Evolutionary conservation across 2,888 invertebrate species (phyloP).

Genomic region (Macrosoma leucophasiata): DNA sequence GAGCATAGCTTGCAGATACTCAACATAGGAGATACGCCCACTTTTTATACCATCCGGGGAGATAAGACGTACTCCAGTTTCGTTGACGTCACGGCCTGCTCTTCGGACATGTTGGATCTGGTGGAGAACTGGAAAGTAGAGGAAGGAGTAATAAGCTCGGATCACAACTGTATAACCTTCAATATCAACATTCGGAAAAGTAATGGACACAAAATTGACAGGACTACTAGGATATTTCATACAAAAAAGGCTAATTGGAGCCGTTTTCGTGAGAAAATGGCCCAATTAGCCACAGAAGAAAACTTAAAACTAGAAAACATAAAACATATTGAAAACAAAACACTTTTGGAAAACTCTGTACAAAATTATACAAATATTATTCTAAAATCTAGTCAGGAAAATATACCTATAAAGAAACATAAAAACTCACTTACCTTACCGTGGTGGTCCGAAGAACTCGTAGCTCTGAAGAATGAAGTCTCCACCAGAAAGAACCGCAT

Average conservation of each 20-base stretch:
- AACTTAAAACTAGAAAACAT: background rate
- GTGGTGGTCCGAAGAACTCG: background rate
- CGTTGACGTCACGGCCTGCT: too few species aligned
- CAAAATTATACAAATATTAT: background rate
- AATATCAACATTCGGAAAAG: background rate
- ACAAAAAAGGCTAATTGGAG: background rate
- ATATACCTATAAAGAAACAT: background rate
- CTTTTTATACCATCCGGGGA: constrained; percentile 11
- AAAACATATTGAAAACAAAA: background rate
- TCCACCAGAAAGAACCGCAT: background rate
- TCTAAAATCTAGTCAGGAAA: background rate
- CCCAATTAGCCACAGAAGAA: background rate
- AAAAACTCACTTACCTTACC: background rate
- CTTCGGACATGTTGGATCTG: background rate
- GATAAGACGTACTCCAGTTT: constrained; percentile 2
- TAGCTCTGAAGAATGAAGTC: background rate
- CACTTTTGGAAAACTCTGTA: background rate
- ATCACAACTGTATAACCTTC: background rate
- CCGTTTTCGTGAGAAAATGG: background rate
- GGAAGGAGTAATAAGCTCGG: background rate
- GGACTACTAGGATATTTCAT: constrained; percentile 6
- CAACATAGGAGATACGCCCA: constrained; percentile 11
- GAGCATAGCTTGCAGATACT: constrained; percentile 7
- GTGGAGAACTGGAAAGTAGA: constrained; percentile 11
- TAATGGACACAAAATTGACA: background rate